These are phyloP conservation scores for crab-eating macaque (Macaca fascicularis) DNA, from an alignment of 2,113 vertebrate genomes.

Conservation along the genomic window DNA sequence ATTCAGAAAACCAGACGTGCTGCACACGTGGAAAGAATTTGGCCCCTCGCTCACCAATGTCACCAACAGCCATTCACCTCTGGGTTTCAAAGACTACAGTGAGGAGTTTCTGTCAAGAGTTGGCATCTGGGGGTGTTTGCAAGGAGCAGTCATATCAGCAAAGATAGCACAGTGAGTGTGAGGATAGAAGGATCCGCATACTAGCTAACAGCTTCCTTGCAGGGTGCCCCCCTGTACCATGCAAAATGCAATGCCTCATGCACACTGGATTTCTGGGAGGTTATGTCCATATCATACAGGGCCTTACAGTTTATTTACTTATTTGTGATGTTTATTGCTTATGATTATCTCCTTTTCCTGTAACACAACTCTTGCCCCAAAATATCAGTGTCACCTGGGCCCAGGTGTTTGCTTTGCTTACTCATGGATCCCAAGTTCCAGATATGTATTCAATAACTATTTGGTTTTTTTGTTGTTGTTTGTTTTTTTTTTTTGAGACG, in stretches of 20 bases:
- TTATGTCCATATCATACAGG: accelerated
- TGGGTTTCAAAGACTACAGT: constrained; percentile 80
- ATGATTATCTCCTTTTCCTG: background rate
- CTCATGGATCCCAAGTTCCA: background rate
- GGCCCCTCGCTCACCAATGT: constrained; percentile 65
- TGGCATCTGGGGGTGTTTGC: constrained; percentile 95
- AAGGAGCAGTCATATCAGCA: constrained; percentile 91
- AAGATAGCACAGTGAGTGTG: constrained; percentile 96
- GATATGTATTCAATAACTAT: background rate
- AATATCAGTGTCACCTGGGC: background rate
- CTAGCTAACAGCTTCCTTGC: background rate
- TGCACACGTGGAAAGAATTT: constrained; percentile 91
- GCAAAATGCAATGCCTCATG: background rate
- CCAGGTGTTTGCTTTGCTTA: background rate
- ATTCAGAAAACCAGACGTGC: constrained; percentile 84
- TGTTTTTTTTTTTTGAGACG: too few relatives aligned
- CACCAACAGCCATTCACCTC: constrained; percentile 31
- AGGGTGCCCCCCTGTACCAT: background rate
- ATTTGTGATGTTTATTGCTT: background rate
- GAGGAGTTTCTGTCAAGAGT: constrained; percentile 88
- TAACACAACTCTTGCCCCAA: background rate
- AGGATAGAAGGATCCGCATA: accelerated
- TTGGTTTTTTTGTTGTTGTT: too few relatives aligned
- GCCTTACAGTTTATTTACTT: too few relatives aligned
- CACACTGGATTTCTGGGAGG: background rate